Percentiles rank a stretch among this genome's conserved stretches.
Evolutionary conservation across 2,888 invertebrate genomes (phyloP).

Genomic region (Dicranocentrus wangi): DNA sequence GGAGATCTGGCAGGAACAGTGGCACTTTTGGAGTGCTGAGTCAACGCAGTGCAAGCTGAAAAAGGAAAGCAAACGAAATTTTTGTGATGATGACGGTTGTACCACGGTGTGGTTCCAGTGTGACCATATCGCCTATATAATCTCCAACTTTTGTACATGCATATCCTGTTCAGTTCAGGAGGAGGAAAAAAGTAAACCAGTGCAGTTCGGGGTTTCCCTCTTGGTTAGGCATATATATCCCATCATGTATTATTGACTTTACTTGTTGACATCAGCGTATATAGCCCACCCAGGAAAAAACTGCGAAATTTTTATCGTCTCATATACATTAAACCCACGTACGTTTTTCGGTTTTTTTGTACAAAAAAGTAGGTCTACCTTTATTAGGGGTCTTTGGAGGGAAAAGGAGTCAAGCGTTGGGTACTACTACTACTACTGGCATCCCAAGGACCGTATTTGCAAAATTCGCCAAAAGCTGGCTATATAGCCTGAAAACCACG

Average conservation of each 20-base stretch:
- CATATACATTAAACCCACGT: no score
- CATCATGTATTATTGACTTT: constrained; percentile 48
- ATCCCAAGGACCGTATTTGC: no score
- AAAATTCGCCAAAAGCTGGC: no score
- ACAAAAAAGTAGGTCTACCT: no score
- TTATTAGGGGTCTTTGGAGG: no score
- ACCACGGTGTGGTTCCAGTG: constrained; percentile 15
- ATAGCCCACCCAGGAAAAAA: background rate
- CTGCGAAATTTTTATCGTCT: no score
- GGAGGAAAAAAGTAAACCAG: constrained; percentile 45
- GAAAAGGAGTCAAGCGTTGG: no score
- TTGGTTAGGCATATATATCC: background rate
- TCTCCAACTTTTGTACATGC: background rate
- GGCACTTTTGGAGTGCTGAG: constrained; percentile 34
- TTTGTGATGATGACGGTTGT: constrained; percentile 28
- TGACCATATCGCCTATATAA: constrained; percentile 13
- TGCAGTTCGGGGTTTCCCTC: constrained; percentile 26
- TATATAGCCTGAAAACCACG: no score
- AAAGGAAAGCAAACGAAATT: background rate
- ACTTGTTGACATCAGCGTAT: constrained; percentile 63
- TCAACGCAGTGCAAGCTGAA: constrained; percentile 30
- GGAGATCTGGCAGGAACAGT: background rate
- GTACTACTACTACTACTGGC: no score
- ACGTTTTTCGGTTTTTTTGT: no score
- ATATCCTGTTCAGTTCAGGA: background rate